Evolutionary conservation across 2,888 invertebrate species (phyloP).

Genomic region (Theretra japonica): DNA sequence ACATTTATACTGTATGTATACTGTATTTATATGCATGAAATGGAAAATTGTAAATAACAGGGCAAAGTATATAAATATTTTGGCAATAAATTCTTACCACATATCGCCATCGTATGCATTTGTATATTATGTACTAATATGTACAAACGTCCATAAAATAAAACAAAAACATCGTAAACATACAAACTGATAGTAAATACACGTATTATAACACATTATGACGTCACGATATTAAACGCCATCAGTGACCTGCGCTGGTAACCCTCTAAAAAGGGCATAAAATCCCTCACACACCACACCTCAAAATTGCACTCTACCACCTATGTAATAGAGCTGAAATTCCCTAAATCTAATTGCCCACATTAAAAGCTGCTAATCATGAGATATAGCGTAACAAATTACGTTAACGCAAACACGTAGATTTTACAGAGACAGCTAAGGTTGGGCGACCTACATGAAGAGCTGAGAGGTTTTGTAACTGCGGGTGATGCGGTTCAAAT

Average conservation of each 20-base stretch:
- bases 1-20: no score
- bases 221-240: not conserved
- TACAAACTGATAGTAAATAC: no score
- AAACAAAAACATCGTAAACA: no score
- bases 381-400: slow-evolving; percentile 30
- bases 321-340: not conserved
- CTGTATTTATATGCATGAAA: no score
- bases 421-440: not conserved
- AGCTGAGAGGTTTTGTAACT: not conserved
- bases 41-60: no score
- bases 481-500: no score
- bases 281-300: not conserved
- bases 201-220: not conserved
- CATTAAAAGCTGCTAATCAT: slow-evolving; percentile 28
- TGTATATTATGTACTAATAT: no score
- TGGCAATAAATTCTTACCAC: no score
- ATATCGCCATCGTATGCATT: no score
- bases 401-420: slow-evolving; percentile 27
- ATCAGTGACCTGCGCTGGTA: not conserved
- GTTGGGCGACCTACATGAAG: not conserved
- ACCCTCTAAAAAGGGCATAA: slow-evolving; percentile 4
- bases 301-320: not conserved
- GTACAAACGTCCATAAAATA: no score
- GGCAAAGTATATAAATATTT: no score
- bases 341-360: slow-evolving; percentile 22